Base-by-base conservation (phyloP, 2,888 invertebrate genomes). In the Melanostoma mellinum region DNA sequence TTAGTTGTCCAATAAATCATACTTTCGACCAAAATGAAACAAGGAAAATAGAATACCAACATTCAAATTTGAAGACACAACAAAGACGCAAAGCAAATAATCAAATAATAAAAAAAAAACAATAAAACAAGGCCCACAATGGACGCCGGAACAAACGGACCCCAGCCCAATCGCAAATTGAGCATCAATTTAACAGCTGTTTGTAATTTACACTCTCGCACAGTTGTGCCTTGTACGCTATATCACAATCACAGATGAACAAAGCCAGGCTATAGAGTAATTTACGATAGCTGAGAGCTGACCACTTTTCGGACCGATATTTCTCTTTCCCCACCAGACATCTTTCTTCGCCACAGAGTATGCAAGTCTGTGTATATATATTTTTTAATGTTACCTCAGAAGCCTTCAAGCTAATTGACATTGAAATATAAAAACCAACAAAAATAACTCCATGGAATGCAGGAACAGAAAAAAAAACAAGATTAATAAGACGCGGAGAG, bases 161-260 rank as follows among this genome's bases (percentile, higher is more conserved):
- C 44, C 42, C 65, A 75, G 46, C 44, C 42, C 65, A 75, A 53
- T 65, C 40, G 46, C 55, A 73, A 73, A 73, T 65, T 65, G 63
- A 65, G 56, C 69, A 77, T 61, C 69, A 71, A 77, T 77, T 77
- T 55, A 77, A 77, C 71, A 77, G 69, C 77, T 78, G 71, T 78
- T 72, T 65, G 58, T 78, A 72, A 65, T 65, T 78, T 72, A 78
- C 71, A 72, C 77, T 53, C 53, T 6, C 6, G 10, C 35, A 6
- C 20, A 20, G 20, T 20, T 20, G 20, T 20, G 35, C 32, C 35
- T 35, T 9, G n/a, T 6, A 6, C 36, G 6, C 20, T 20, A 20
- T 20, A 20, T 20, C 20, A 20, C 20, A 20, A 20, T 20, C 20
- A 20, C 20, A 20, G 1, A 20, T 20, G 20, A 20, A 20, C 20